Base-by-base conservation (phyloP, 2,797 vertebrate species). In the Apodemus agrarius region DNA sequence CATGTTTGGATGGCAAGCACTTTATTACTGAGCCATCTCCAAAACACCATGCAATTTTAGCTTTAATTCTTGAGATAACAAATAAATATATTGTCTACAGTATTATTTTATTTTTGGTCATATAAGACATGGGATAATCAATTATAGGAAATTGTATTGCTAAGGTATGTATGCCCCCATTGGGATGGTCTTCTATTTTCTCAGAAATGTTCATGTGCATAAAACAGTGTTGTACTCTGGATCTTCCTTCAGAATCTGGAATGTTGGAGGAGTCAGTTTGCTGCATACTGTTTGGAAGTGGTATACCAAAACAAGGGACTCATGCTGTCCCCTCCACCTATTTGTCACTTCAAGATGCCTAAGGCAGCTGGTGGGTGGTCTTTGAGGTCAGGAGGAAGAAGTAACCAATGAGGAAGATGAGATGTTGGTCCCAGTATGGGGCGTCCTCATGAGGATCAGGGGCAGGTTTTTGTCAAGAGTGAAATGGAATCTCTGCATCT, bases 11-110 rank as follows among this genome's bases (percentile, higher is more conserved):
- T 17, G 22, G n/a, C 22, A 37, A 87, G 8, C 46, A 87, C 65
- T 86, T 86, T 72, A 69, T 26, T 34, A 87, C 34, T 37, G 34
- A 72, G 12, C 13, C 14, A 26, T 52, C 49, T 37, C 46, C 46
- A 22, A 34, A 54, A n/a, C 21, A 8, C 22, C 34, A 26, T 52
- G 84, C 34, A 24, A 69, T 69, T 86, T 86, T 16, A 52, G n/a
- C 21, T 22, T n/a, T 54, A 72, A 57, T 61, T 90, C 72, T 92
- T 78, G 3, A 97, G 81, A 81, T 1, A 91, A 22, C 61, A 80
- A 78, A 61, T 81, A 52, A 83, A 82, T 85, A 82, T 89, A 86
- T 86, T 83, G 78, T 2, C 63, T 43, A 91, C 93, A 43, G 46
- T 81, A 65, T n/a, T 69, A 63, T 69, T 24, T 12, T 82, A 86